Evolutionary conservation across 2,113 vertebrate genomes (phyloP).

Genomic region (Silurus glanis): DNA sequence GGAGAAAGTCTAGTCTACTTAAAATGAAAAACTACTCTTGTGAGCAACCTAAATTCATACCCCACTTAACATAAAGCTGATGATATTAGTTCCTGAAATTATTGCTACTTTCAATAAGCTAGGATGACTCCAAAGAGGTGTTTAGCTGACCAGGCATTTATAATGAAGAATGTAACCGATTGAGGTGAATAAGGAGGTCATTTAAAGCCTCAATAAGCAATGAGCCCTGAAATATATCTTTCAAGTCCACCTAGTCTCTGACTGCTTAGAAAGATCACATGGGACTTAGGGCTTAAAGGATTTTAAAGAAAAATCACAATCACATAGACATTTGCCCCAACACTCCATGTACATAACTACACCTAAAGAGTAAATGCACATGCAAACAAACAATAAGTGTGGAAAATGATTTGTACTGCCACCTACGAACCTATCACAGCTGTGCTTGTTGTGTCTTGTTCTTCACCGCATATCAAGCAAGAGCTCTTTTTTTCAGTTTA

Average conservation of each 20-base stretch:
- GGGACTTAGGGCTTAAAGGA: constrained; percentile 54
- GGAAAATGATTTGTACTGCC: constrained; percentile 47
- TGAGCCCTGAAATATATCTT: background rate
- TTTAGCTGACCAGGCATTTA: background rate
- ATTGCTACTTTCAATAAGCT: background rate
- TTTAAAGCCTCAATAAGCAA: background rate
- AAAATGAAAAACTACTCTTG: background rate
- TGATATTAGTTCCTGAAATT: background rate
- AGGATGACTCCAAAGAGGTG: background rate
- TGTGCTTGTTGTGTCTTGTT: constrained; percentile 46
- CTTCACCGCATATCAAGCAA: constrained; percentile 12
- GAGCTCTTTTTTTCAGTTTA: constrained; percentile 21
- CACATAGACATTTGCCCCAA: constrained; percentile 15
- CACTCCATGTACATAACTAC: constrained; percentile 14
- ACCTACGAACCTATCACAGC: constrained; percentile 58
- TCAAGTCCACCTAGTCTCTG: constrained; percentile 46
- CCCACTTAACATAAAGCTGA: background rate
- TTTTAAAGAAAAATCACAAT: constrained; percentile 47
- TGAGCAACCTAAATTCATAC: background rate
- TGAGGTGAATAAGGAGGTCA: background rate
- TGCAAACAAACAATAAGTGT: constrained; percentile 23
- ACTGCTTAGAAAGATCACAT: constrained; percentile 67
- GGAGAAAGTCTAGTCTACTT: constrained; percentile 8
- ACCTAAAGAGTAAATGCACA: constrained; percentile 21
- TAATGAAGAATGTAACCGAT: background rate